A percentile compares a stretch with the other conserved stretches of the same genome.
phyloP scores from a whole-genome alignment of 2,797 vertebrate species.

The Cryptoblepharus egeriae region DNA sequence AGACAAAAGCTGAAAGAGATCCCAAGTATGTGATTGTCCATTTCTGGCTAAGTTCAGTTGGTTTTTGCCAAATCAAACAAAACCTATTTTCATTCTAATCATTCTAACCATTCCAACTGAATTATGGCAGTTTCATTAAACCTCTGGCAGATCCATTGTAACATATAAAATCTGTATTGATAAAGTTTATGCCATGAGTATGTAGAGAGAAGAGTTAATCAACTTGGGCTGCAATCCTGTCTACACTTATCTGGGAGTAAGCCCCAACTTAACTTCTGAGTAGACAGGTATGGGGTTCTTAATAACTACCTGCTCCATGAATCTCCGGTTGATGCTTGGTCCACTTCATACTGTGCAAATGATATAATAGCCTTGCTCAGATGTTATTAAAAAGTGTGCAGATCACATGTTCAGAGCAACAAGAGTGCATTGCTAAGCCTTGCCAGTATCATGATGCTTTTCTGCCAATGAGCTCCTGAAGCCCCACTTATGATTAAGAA shows the following conservation, averaged over 20 bases:
- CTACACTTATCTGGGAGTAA: too few relatives aligned
- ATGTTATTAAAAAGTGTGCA: too few relatives aligned
- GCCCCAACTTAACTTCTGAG: too few relatives aligned
- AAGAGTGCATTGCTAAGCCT: too few relatives aligned
- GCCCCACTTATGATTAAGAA: too few relatives aligned
- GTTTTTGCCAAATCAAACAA: background rate
- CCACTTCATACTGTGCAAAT: background rate
- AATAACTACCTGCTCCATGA: background rate
- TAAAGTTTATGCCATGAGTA: background rate
- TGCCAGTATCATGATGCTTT: too few relatives aligned
- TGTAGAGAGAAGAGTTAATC: background rate
- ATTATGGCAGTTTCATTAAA: background rate
- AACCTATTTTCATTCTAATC: background rate
- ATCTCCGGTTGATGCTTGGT: too few relatives aligned
- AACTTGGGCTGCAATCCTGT: too few relatives aligned
- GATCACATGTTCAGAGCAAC: too few relatives aligned
- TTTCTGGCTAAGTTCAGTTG: background rate
- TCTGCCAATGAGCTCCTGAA: too few relatives aligned
- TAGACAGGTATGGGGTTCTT: too few relatives aligned
- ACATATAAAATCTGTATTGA: background rate
- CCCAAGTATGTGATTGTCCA: background rate
- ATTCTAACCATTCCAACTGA: background rate
- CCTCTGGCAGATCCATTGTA: background rate
- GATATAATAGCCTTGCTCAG: too few relatives aligned
- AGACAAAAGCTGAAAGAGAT: background rate